Base-by-base conservation (phyloP, 2,113 vertebrate genomes). In the Leiothrix lutea region DNA sequence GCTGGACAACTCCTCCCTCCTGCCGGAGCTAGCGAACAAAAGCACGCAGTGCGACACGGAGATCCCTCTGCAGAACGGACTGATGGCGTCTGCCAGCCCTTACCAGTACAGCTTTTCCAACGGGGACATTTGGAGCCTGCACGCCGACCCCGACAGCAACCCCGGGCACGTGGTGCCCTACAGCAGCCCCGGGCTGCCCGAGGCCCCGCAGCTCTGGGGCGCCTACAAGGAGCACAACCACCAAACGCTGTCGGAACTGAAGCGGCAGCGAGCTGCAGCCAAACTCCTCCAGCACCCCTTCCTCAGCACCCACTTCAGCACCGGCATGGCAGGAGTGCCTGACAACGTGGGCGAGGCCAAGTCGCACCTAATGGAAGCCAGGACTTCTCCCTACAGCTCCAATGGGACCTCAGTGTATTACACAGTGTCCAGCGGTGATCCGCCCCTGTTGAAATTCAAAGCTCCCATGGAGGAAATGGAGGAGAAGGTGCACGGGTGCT, bases 211-310 rank as follows among this genome's bases (percentile, higher is more conserved):
- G 57, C 57, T 98, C 75, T 99, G 97, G 97, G 97, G 96, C 0
- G 80, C 97, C 79, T 99, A 99, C 97, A 98, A 99, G 92, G 98
- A 98, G 87, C 98, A 97, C 62, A 97, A 97, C 25, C 97, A 98
- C 58, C 99, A 99, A 86, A 99, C 99, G 2, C 98, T 99, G 60
- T 99, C 99, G 0, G 99, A 99, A 97, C 98, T 99, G 64, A 99
- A 99, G 97, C 98, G 98, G 93, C 99, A 99, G 97, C 98, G 99
- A 64, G 98, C 99, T 0, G 99, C 99, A 1, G 98, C 99, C 97
- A 99, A 99, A 36, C 95, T 99, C 16, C 98, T 99, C 74, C 98
- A 97, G 77, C 98, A 99, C 91, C 98, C 99, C 14, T 97, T 99
- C 97, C 98, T 99, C 86, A 99, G 99, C 71, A 98, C 98, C 67